Percentiles rank a stretch among this genome's conserved stretches.
phyloP scores from a whole-genome alignment of 2,797 vertebrate genomes.

The Hippopotamyrus pictus region DNA sequence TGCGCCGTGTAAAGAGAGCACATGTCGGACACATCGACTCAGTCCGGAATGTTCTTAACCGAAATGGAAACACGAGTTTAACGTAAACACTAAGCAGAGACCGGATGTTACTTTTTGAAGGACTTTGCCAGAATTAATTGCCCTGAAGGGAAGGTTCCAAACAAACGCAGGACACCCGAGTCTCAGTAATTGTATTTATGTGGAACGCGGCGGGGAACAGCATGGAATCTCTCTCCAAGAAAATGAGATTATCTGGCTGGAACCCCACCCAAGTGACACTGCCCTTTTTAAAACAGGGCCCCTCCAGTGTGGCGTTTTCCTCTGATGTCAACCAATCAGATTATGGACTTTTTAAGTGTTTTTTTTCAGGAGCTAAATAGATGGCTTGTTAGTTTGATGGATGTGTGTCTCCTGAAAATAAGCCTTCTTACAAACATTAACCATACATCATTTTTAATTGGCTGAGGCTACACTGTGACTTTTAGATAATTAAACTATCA shows the following conservation, averaged over 20 bases:
- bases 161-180: neutral
- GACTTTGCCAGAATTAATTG: neutral
- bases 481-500: slow-evolving; percentile 58
- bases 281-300: slow-evolving; percentile 39
- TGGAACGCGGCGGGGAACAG: neutral
- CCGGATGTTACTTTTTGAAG: neutral
- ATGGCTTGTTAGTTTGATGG: slow-evolving; percentile 57
- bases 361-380: slow-evolving; percentile 59
- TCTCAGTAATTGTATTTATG: slow-evolving; percentile 5
- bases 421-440: slow-evolving; percentile 52
- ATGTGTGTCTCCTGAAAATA: slow-evolving; percentile 58
- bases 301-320: slow-evolving; percentile 47
- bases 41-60: neutral
- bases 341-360: slow-evolving; percentile 43
- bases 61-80: neutral
- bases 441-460: slow-evolving; percentile 81
- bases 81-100: neutral
- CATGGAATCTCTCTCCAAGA: slow-evolving; percentile 37
- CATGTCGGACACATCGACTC: neutral
- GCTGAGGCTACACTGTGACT: slow-evolving; percentile 53
- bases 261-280: slow-evolving; percentile 48
- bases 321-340: slow-evolving; percentile 51
- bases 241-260: slow-evolving; percentile 47
- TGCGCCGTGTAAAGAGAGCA: neutral
- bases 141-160: neutral